Evolutionary conservation across 2,797 vertebrate genomes (phyloP).

Genomic region (Microctenopoma stevenorrisi): DNA sequence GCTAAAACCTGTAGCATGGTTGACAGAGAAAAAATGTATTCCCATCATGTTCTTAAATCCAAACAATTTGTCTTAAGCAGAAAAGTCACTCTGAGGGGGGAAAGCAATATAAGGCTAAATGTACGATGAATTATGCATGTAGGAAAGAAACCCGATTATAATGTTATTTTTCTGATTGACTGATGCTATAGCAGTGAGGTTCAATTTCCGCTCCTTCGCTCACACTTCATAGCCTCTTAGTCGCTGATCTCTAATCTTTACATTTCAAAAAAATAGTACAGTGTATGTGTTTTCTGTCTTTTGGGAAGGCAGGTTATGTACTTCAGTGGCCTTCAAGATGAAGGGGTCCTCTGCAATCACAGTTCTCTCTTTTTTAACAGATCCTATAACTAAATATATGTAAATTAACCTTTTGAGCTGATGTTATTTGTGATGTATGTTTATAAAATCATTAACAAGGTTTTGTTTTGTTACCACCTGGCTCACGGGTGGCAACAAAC

Average conservation of each 20-base stretch:
- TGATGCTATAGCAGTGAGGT: constrained; percentile 81
- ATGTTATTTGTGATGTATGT: not conserved
- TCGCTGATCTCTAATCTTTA: constrained; percentile 79
- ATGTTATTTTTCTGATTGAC: constrained; percentile 90
- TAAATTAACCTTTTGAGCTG: not conserved
- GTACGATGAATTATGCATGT: constrained; percentile 84
- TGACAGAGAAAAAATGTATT: constrained; percentile 66
- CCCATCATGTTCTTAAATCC: constrained; percentile 69
- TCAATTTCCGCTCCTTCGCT: constrained; percentile 88
- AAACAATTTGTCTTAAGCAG: constrained; percentile 76
- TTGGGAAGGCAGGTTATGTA: constrained; percentile 42
- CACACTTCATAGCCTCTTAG: constrained; percentile 83
- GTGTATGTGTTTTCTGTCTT: constrained; percentile 44
- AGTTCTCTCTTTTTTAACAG: constrained; percentile 12
- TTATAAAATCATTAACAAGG: not conserved
- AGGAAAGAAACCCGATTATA: constrained; percentile 83
- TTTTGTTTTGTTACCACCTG: not conserved
- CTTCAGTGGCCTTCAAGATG: constrained; percentile 39
- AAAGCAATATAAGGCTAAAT: constrained; percentile 66
- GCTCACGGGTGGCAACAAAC: too few species aligned
- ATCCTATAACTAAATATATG: not conserved
- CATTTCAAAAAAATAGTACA: constrained; percentile 69
- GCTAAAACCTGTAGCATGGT: constrained; percentile 57
- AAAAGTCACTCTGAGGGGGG: constrained; percentile 63
- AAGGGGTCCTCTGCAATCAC: constrained; percentile 20